These are phyloP conservation scores for Melanostigma gelatinosum DNA, from an alignment of 2,113 vertebrate genomes.

Conservation along the genomic window DNA sequence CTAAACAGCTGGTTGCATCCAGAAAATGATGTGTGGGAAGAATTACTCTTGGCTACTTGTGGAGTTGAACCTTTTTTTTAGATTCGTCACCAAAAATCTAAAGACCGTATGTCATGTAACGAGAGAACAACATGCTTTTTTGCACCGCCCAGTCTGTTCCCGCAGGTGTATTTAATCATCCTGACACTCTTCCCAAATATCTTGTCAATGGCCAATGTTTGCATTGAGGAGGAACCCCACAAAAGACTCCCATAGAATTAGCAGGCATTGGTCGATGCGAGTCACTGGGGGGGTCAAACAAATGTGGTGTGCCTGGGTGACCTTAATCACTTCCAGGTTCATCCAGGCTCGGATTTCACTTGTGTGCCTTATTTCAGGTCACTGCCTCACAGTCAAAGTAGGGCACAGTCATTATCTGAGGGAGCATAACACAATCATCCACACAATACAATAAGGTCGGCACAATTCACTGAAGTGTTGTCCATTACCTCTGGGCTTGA, in stretches of 20 bases:
- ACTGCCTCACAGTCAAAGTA: constrained; percentile 85
- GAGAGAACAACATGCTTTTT: constrained; percentile 22
- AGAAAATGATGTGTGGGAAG: constrained; percentile 4
- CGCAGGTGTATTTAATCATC: constrained; percentile 67
- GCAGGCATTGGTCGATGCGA: constrained; percentile 71
- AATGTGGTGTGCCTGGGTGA: constrained; percentile 80
- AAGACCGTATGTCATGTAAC: constrained; percentile 17
- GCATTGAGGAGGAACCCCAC: constrained; percentile 67
- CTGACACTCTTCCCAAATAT: constrained; percentile 35
- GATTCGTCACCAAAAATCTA: constrained; percentile 26
- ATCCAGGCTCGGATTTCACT: constrained; percentile 83
- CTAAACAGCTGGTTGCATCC: not conserved
- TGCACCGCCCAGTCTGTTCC: constrained; percentile 16
- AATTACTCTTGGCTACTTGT: constrained; percentile 13
- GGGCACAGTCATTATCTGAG: constrained; percentile 84
- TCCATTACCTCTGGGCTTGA: constrained; percentile 77
- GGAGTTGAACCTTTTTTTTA: constrained; percentile 2
- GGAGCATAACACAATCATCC: constrained; percentile 84
- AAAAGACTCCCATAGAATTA: constrained; percentile 75
- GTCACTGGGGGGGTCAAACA: constrained; percentile 78
- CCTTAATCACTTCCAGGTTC: constrained; percentile 86
- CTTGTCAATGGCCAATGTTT: constrained; percentile 67
- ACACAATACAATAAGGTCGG: constrained; percentile 84
- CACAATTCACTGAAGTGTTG: constrained; percentile 82
- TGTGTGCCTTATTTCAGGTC: constrained; percentile 85